Base-by-base conservation (phyloP, 2,797 vertebrate genomes). In the Peromyscus nudipes region DNA sequence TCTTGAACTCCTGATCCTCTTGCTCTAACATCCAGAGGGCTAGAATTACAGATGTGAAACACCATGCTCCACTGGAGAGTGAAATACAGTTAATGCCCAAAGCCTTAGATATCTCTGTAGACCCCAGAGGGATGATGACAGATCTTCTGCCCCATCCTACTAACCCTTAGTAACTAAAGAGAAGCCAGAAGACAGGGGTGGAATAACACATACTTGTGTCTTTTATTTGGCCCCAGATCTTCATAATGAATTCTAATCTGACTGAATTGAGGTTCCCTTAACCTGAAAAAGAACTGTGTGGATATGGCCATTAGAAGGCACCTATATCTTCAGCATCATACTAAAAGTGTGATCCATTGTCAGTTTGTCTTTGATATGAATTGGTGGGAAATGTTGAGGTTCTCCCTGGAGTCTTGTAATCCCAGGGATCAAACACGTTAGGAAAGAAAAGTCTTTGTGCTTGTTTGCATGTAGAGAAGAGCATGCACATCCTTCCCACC, bases 231-330 rank as follows among this genome's bases (percentile, higher is more conserved):
- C 11, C 43, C 43, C 11, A 31, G 4, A 29, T 79, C 65, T 96
- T 69, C 52, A 3, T 31, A 16, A 10, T 87, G 69, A 92, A 67
- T 87, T 75, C 65, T 87, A 25, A 82, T 67, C 34, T 57, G 23
- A 49, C 82, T 46, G 43, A 76, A 57, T n/a, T 91, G 73, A 88
- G 27, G 29, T 91, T 95, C 57, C 43, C 52, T 95, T 88, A 49
- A 43, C n/a, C 92, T 80, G n/a, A 43, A 73, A 1, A 2, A 69
- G 13, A 13, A 17, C 19, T 57, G 17, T 77, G 16, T 73, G 52
- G 73, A 0, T 60, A 40, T 8, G 52, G 19, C 55, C 29, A 12
- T 29, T 34, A 55, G 12, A 92, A 80, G 57, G 12, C 6, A 69
- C 12, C 3, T 3, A 27, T 64, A 60, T 49, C 95, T 43, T 46